Evolutionary conservation across 2,888 invertebrate genomes (phyloP), one percentile per base, ranked within the genome.

Genomic region (Cheiracanthium punctorium): DNA sequence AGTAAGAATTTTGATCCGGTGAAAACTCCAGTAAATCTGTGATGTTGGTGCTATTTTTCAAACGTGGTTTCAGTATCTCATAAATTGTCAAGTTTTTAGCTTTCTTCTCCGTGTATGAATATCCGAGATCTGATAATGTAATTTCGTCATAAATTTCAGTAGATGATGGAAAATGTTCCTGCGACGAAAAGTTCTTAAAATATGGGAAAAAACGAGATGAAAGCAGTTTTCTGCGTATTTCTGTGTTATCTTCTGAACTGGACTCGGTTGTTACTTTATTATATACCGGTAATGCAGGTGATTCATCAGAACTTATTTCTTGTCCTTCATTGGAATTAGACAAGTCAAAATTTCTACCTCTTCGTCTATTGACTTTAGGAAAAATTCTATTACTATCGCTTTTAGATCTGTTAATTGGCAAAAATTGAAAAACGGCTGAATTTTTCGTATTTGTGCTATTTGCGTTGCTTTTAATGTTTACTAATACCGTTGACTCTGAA

Each of bases 21-120:
- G 58, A 58, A 24, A 20, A 20, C 20, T 58, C 17, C 14, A 48
- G 5, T n/a, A 17, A 2, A 12, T n/a, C 58, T 24, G 17, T 17
- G 4, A 24, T 2, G 4, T 58, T 17, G 29, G 7, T 32, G 12
- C 29, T 41, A 29, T 32, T 17, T 43, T 37, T 41, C 4, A 85
- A 29, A 14, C 79, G 73, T 4, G 84, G 84, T 12, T 77, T 73
- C 1, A 85, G 69, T 17, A 73, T 29, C 30, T 85, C 79, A 52
- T 85, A 85, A 58, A 79, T 58, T 0, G 82, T 75, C 29, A 69
- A 20, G 29, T 76, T 82, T 29, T 43, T 29, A 17, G 71, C 58
- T 24, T 58, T 58, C 12, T 58, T 58, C 5, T 58, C 58, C 8
- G 58, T 24, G 12, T 58, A 58, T 5, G 58, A 58, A 24, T 20